Percentiles rank a stretch among this genome's conserved stretches.
phyloP scores from a whole-genome alignment of 1,140 invertebrate genomes.

The Hormaphis cornu region DNA sequence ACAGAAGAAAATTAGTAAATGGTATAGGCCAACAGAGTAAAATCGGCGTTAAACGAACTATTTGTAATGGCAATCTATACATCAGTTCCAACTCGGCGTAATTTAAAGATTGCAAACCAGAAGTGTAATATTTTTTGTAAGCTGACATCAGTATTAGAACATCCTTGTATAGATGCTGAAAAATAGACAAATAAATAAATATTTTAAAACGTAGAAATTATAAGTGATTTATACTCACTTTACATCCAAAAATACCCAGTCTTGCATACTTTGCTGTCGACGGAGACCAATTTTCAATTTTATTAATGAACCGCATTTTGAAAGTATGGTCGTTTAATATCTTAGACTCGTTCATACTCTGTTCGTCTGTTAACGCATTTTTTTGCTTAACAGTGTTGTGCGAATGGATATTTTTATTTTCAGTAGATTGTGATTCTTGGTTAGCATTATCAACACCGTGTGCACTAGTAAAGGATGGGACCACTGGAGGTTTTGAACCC shows the following conservation, averaged over 20 bases:
- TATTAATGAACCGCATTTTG: not conserved
- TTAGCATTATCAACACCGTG: constrained; percentile 8
- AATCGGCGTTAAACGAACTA: constrained; percentile 18
- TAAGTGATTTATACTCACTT: not conserved
- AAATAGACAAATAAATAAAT: not conserved
- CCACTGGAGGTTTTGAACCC: not conserved
- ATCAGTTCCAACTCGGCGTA: constrained; percentile 15
- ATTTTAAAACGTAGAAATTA: not conserved
- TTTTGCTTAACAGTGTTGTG: not conserved
- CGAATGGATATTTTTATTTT: not conserved
- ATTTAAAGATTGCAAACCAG: constrained; percentile 9
- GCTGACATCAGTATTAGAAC: not conserved
- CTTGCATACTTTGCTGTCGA: constrained; percentile 22
- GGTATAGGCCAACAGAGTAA: constrained; percentile 19
- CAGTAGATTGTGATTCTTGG: not conserved
- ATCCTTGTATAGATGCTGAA: constrained; percentile 21
- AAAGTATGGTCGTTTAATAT: not conserved
- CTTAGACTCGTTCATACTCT: not conserved
- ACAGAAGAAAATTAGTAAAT: constrained; percentile 24
- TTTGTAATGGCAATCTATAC: constrained; percentile 12
- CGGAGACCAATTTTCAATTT: constrained; percentile 9
- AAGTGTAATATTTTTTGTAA: constrained; percentile 18
- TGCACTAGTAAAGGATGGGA: not conserved
- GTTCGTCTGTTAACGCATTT: not conserved
- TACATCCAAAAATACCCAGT: constrained; percentile 25